phyloP scores from a whole-genome alignment of 1,140 invertebrate genomes.

The Chironomus tepperi region DNA sequence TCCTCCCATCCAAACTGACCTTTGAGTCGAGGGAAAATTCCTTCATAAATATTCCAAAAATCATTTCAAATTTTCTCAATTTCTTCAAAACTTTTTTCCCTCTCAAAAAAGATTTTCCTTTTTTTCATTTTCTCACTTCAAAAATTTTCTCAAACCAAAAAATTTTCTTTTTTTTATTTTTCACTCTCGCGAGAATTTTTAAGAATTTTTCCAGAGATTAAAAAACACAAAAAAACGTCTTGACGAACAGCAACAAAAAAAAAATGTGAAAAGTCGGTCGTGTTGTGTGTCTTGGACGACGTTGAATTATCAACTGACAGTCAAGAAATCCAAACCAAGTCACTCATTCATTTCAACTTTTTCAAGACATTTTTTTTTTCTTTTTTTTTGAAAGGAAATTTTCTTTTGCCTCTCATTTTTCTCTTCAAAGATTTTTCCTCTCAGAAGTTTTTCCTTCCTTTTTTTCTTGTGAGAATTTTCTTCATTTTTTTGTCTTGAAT shows the following conservation, averaged over 20 bases:
- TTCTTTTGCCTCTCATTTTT: not conserved
- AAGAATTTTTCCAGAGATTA: not conserved
- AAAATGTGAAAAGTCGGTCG: no score
- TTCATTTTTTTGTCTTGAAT: no score
- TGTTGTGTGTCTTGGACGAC: slow-evolving; percentile 2
- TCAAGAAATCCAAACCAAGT: not conserved
- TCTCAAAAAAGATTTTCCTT: no score
- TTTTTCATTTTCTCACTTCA: not conserved
- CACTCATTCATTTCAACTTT: not conserved
- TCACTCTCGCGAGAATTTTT: slow-evolving; percentile 3
- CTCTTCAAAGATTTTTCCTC: not conserved
- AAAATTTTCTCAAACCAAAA: not conserved
- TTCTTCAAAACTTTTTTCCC: not conserved
- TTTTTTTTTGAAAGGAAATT: not conserved
- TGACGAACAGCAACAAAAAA: not conserved
- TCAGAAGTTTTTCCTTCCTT: not conserved
- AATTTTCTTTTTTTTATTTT: not conserved
- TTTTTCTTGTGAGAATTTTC: not conserved
- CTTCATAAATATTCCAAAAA: no score
- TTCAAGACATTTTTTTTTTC: not conserved
- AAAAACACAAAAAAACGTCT: not conserved
- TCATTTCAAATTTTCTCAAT: not conserved
- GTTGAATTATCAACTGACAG: not conserved
- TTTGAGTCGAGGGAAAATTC: no score
- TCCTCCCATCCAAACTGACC: no score